Evolutionary conservation across 2,888 invertebrate genomes (phyloP), one percentile per base, ranked within the genome.

Genomic region (Strigamia crassipes): DNA sequence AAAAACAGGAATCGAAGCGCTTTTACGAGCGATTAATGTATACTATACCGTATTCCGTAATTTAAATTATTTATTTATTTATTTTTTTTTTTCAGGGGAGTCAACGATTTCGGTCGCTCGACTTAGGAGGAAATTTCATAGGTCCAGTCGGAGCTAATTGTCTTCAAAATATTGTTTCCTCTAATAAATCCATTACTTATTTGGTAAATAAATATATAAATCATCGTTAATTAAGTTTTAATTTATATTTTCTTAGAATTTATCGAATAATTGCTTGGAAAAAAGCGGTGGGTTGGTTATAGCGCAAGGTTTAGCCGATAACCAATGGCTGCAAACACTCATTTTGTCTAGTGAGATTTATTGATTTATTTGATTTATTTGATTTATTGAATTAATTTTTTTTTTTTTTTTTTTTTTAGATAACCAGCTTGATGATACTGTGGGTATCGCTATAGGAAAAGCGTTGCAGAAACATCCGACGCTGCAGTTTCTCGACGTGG

Each of bases 341-440:
- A 23, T 79, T 38, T 42, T 79, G 15, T 38, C 79, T 21, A 42
- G 79, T 79, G 9, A 79, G n/a, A 9, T 5, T n/a, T 78, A n/a
- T 6, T 31, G 2, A 78, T 27, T 23, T 1, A 10, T 78, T n/a
- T 78, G 34, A 5, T 78, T 27, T 21, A 18, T 5, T 42, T n/a
- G n/a, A 9, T 5, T n/a, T 78, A n/a, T 6, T 31, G 2, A 78
- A 6, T 23, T 1, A 10, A n/a, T n/a, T n/a, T n/a, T n/a, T 78
- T n/a, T 78, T 34, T 0, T 78, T 27, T 21, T 2, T 5, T 42
- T 42, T 18, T 41, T n/a, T 42, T 13, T 46, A 79, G 79, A 42
- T 79, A 79, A 79, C 42, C 79, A 46, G 18, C 18, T 79, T 1
- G 79, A 79, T 42, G 79, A 79, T 79, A 23, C n/a, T 13, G 79